Percentiles rank a stretch among this genome's conserved stretches.
Evolutionary conservation across 1,140 invertebrate species (phyloP).

Genomic region (Halictus rubicundus): DNA sequence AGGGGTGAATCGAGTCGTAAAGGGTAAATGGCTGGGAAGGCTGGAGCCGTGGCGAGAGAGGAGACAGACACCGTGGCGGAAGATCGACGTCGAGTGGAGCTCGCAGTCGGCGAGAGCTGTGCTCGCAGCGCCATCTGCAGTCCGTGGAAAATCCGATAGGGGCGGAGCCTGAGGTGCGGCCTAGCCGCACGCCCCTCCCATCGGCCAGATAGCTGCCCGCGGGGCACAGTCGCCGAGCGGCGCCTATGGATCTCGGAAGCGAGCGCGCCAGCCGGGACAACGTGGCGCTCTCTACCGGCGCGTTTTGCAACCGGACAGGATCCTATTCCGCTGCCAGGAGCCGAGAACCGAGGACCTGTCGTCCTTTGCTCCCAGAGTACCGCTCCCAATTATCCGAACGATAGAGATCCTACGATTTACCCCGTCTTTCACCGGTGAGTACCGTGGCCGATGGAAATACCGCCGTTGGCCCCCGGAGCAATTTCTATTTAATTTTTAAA

Average conservation of each 20-base stretch:
- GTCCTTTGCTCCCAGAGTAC: conserved; percentile 26
- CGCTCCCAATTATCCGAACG: not conserved
- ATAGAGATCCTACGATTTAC: not conserved
- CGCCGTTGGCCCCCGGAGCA: too few species aligned
- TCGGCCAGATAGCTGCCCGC: conserved; percentile 72
- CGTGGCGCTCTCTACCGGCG: conserved; percentile 71
- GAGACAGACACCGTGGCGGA: conserved; percentile 27
- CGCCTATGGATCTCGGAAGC: conserved; percentile 72
- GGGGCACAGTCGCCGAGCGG: conserved; percentile 54
- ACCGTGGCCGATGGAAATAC: too few species aligned
- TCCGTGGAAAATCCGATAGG: conserved; percentile 62
- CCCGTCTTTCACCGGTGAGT: too few species aligned
- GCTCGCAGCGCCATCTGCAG: conserved; percentile 58
- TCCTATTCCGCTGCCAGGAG: conserved; percentile 63
- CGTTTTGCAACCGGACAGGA: conserved; percentile 51
- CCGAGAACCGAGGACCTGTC: conserved; percentile 61
- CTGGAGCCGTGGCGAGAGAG: conserved; percentile 11
- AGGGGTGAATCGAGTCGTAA: too few species aligned
- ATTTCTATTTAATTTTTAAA: too few species aligned
- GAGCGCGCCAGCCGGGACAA: conserved; percentile 49
- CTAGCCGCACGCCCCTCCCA: conserved; percentile 74
- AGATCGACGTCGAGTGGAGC: conserved; percentile 45
- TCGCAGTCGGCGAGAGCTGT: conserved; percentile 21
- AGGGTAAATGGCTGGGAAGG: too few species aligned
- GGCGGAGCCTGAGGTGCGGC: conserved; percentile 77